Base-by-base conservation (phyloP, 2,797 vertebrate species). In the Macrochelys suwanniensis region DNA sequence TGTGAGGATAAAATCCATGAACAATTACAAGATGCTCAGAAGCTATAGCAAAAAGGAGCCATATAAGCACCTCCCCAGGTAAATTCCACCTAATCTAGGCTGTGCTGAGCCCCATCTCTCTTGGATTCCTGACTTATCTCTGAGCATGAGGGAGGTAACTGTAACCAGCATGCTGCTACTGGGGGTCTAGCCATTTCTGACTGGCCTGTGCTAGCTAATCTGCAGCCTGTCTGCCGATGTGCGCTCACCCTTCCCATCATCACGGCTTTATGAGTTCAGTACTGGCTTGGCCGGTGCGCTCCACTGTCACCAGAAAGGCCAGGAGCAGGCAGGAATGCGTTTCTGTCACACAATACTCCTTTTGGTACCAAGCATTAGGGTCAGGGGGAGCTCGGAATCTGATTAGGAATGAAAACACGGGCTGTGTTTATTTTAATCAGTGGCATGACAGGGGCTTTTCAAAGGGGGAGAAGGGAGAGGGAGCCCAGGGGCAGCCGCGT, bases 351-450 rank as follows among this genome's bases (percentile, higher is more conserved):
- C 98, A 98, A 98, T 98, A 99, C 98, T 97, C 97, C 97, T 98
- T 98, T 97, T 97, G 97, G 98, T 98, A 98, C 98, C 95, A 98
- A 82, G 85, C 98, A 97, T 97, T 96, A 91, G 91, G 93, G 50
- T 54, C 31, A 11, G 53, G 81, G 88, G 83, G 90, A 98, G 98
- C 96, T 89, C 98, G 98, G 98, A 99, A 99, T 99, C 98, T 98
- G 98, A 99, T 99, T 99, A 99, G 98, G 98, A 99, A 99, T 98
- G 98, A 99, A 99, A 99, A 99, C 99, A 99, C 91, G 97, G 98
- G 97, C 98, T 96, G 97, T 99, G 99, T 99, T 99, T 99, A 98
- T 98, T 99, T 99, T 99, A 99, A 99, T 99, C 98, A 99, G 98
- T 97, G 98, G 98, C 98, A 98, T 99, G 99, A 99, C 99, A 98